A percentile compares a stretch with the other conserved stretches of the same genome.
phyloP scores from a whole-genome alignment of 2,113 vertebrate species.

The Gasterosteus aculeatus region DNA sequence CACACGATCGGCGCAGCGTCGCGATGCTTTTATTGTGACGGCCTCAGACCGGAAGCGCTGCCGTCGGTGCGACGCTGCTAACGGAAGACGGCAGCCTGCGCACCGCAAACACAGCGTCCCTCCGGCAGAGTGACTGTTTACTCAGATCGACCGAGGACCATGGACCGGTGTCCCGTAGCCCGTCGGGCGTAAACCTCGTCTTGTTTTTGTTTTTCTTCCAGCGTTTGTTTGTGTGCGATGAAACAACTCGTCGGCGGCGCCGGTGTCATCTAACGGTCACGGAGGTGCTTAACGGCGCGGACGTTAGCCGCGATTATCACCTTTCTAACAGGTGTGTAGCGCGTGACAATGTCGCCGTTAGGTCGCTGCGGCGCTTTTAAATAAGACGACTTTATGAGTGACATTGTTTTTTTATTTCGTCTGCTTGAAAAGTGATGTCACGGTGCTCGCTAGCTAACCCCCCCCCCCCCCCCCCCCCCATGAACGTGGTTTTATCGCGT shows the following conservation, averaged over 20 bases:
- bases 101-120: background rate
- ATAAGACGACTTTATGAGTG: too few species aligned
- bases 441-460: slow-evolving; percentile 10
- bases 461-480: too few species aligned
- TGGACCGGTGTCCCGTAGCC: rapidly evolving
- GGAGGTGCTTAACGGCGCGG: slow-evolving; percentile 30
- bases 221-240: background rate
- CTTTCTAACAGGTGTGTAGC: background rate
- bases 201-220: background rate
- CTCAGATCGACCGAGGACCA: rapidly evolving
- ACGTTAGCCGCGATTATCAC: slow-evolving; percentile 4
- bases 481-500: background rate
- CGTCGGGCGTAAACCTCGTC: background rate
- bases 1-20: background rate
- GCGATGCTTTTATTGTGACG: slow-evolving; percentile 47
- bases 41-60: background rate
- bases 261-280: background rate
- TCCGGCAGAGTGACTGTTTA: slow-evolving; percentile 12
- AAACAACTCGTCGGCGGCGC: background rate
- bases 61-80: background rate
- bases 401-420: background rate
- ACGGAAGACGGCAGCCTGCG: slow-evolving; percentile 4
- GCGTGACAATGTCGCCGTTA: background rate
- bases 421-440: background rate
- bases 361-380: background rate